Evolutionary conservation across 2,113 vertebrate genomes (phyloP).

Genomic region (Falcunculus frontatus): DNA sequence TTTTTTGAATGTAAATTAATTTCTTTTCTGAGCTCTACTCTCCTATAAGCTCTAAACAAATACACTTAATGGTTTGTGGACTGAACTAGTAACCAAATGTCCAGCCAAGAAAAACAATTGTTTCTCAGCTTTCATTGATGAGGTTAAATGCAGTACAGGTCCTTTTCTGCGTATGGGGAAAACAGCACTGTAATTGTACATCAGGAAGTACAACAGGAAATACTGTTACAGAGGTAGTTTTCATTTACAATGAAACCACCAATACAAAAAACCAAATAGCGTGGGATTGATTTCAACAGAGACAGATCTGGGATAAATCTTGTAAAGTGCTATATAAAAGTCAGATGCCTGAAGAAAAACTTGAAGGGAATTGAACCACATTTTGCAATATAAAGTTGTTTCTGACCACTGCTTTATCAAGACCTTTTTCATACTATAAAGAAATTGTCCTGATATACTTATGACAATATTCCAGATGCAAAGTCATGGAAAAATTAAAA

Average conservation of each 20-base stretch:
- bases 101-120: conserved; percentile 30
- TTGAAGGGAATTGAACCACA: neutral
- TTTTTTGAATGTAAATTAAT: neutral
- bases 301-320: neutral
- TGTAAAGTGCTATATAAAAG: neutral
- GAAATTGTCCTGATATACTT: neutral
- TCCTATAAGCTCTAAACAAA: neutral
- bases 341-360: neutral
- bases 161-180: neutral
- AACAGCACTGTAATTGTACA: neutral
- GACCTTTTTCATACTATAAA: neutral
- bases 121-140: neutral
- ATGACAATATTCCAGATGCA: neutral
- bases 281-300: neutral
- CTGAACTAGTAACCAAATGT: conserved; percentile 1
- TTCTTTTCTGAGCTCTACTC: neutral
- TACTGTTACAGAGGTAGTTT: neutral
- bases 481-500: neutral
- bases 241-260: neutral
- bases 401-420: neutral
- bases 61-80: neutral
- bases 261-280: neutral
- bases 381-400: neutral
- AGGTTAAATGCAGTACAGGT: neutral
- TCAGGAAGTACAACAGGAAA: neutral